Evolutionary conservation across 2,797 vertebrate genomes (phyloP).

Genomic region (Tragopan temminckii): DNA sequence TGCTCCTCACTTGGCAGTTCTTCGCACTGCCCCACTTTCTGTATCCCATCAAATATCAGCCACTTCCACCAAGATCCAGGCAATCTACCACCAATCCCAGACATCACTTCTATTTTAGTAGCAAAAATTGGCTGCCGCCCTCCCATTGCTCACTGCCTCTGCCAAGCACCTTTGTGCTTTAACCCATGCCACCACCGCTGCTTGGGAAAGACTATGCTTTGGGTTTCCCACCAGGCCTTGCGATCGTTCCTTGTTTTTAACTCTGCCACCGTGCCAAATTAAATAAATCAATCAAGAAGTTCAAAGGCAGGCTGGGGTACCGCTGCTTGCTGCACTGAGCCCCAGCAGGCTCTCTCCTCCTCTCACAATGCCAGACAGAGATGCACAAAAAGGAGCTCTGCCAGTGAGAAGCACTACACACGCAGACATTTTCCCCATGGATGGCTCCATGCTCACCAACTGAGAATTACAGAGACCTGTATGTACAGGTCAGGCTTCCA

Average conservation of each 20-base stretch:
- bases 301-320: neutral
- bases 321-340: neutral
- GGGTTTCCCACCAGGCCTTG: neutral
- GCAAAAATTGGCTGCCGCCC: slow-evolving; percentile 18
- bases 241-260: slow-evolving; percentile 11
- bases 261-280: neutral
- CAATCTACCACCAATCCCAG: slow-evolving; percentile 46
- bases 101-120: slow-evolving; percentile 57
- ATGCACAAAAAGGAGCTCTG: neutral
- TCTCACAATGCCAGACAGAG: neutral
- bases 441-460: neutral
- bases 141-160: slow-evolving; percentile 22
- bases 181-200: neutral
- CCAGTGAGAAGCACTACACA: neutral
- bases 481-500: slow-evolving; percentile 58
- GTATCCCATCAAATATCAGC: slow-evolving; percentile 18
- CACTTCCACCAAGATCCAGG: slow-evolving; percentile 32
- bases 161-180: slow-evolving; percentile 40
- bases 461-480: slow-evolving; percentile 20
- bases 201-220: slow-evolving; percentile 19
- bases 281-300: slow-evolving; percentile 39
- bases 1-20: neutral
- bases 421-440: neutral
- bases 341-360: neutral
- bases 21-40: slow-evolving; percentile 44